Evolutionary conservation across 2,797 vertebrate species (phyloP).

Genomic region (Anguilla pacifica): DNA sequence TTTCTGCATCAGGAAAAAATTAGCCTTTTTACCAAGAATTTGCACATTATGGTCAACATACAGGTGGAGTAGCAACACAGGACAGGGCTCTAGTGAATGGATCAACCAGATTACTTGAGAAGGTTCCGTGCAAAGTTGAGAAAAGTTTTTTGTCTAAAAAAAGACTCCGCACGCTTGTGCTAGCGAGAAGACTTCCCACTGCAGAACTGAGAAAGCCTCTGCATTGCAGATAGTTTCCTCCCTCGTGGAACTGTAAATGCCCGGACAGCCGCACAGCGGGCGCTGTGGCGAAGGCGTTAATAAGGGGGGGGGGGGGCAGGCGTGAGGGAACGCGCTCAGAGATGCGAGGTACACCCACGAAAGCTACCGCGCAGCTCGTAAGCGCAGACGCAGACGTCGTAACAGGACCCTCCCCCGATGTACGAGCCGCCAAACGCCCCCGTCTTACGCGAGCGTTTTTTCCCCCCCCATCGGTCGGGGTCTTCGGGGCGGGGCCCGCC

Average conservation of each 20-base stretch:
- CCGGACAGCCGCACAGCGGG: not conserved
- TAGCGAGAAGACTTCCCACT: not conserved
- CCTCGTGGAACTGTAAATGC: not conserved
- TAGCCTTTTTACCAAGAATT: not conserved
- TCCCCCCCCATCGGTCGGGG: not conserved
- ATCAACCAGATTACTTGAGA: not conserved
- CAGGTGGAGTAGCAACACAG: not conserved
- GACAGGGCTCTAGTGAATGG: not conserved
- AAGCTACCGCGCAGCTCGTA: not conserved
- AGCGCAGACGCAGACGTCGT: not conserved
- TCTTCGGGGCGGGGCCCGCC: constrained; percentile 17
- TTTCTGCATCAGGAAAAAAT: constrained; percentile 36
- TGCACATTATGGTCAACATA: not conserved
- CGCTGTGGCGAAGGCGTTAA: not conserved
- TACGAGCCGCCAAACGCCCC: not conserved
- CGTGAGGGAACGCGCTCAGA: not conserved
- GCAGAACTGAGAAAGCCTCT: not conserved
- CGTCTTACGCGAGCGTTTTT: not conserved
- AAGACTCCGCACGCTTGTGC: not conserved
- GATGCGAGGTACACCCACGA: not conserved
- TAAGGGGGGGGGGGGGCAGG: not conserved
- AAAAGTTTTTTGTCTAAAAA: constrained; percentile 2
- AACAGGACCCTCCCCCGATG: not conserved
- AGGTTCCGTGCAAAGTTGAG: not conserved
- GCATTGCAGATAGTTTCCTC: constrained; percentile 1